Evolutionary conservation across 2,888 invertebrate genomes (phyloP), one percentile per base, ranked within the genome.

Genomic region (Uloborus plumipes): DNA sequence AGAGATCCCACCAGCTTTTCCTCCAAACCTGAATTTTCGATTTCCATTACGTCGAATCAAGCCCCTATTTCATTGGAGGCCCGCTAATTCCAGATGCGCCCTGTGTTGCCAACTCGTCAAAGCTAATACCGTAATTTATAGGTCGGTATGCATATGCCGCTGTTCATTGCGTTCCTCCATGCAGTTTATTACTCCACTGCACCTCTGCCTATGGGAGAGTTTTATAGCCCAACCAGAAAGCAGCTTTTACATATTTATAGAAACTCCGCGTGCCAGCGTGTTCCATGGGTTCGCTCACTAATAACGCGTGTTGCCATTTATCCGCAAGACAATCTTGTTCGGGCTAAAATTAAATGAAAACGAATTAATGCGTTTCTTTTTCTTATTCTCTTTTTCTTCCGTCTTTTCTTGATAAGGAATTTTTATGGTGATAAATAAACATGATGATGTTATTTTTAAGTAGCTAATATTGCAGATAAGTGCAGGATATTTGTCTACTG

Each of bases 111-210:
- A 69, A 58, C 65, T 70, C 53, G 39, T 39, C 39, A 39, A 67
- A 62, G 47, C 74, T 81, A 81, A 81, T 81, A 39, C 80, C 26
- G 55, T 81, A 74, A 81, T 81, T 81, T 81, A 81, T 81, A 75
- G 80, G 62, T 58, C 70, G 11, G 55, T 65, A 74, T 81, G 80
- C 80, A 74, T 70, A 74, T 74, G 80, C 47, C 39, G 22, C n/a
- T 49, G 58, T 55, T 77, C 70, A 53, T 62, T 31, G 15, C 55
- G 49, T 51, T 50, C 50, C 59, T 78, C 71, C 66, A 71, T 78
- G 49, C 14, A 39, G 22, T 26, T 53, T n/a, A 22, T 50, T 26
- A 53, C 47, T 58, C 47, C 26, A 22, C 11, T 55, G 18, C 18
- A n/a, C 18, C 49, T 26, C 70, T 71, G 71, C 49, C 70, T 31